phyloP scores from a whole-genome alignment of 2,888 invertebrate genomes.

The Myopa testacea region DNA sequence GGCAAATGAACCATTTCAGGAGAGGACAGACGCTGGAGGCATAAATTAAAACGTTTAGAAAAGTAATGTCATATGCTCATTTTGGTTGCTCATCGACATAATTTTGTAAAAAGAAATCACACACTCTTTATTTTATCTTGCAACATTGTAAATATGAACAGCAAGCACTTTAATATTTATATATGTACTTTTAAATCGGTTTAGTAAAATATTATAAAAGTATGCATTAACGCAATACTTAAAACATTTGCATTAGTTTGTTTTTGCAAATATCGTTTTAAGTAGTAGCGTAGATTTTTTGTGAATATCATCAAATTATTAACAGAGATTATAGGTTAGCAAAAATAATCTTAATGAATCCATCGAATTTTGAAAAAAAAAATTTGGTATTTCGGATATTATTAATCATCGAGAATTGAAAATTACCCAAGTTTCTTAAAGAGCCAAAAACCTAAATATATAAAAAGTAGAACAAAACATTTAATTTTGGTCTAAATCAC shows the following conservation, averaged over 20 bases:
- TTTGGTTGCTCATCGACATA: constrained; percentile 29
- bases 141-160: constrained; percentile 34
- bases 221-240: constrained; percentile 26
- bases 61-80: constrained; percentile 12
- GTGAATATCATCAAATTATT: constrained; percentile 37
- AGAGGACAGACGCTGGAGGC: not conserved
- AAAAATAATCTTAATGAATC: constrained; percentile 26
- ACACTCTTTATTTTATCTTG: constrained; percentile 15
- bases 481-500: no score
- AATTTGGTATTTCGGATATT: not conserved
- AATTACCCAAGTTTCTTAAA: not conserved
- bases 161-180: constrained; percentile 26
- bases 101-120: constrained; percentile 30
- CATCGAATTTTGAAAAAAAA: not conserved
- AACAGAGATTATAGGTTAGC: constrained; percentile 53
- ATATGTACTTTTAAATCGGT: constrained; percentile 15
- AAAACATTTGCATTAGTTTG: constrained; percentile 28
- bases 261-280: constrained; percentile 42
- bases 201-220: constrained; percentile 28
- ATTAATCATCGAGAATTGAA: not conserved
- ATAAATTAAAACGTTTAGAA: not conserved
- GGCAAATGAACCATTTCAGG: not conserved
- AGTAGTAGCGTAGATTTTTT: constrained; percentile 39
- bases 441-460: not conserved
- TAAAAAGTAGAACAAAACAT: not conserved